Base-by-base conservation (phyloP, 2,888 invertebrate genomes). In the Xestia rhomboidea region DNA sequence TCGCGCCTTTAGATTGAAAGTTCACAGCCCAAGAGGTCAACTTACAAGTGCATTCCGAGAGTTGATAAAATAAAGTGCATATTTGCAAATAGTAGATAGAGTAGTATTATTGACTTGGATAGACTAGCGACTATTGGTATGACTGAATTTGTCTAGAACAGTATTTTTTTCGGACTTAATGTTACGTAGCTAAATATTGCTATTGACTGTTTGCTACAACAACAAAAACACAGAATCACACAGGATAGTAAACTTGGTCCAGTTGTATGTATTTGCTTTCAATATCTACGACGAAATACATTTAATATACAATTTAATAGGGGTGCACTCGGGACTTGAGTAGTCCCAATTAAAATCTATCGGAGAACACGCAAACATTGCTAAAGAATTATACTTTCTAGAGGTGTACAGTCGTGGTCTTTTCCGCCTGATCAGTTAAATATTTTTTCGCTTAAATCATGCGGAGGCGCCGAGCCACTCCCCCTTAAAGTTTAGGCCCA, bases 11-110 rank as follows among this genome's bases (percentile, higher is more conserved):
- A 73, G n/a, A n/a, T n/a, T n/a, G n/a, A n/a, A n/a, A n/a, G 60
- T 62, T 51, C 81, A 75, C 15, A n/a, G 30, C 49, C 15, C 54
- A 57, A 41, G 74, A 78, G 78, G 77, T 80, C 66, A 78, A 66
- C 41, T 21, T 57, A 8, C 57, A 73, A 80, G 73, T 78, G 73
- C 81, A 80, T 80, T 78, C 64, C 49, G 8, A 24, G 57, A 27
- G 11, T 60, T 78, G 74, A 78, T 74, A 74, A 63, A 69, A 24
- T 49, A 41, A 62, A 73, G 24, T 24, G 57, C 41, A 21, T 44
- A 74, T 15, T 57, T 66, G 8, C 54, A 63, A 62, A 15, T n/a
- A 41, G 8, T 15, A 24, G 11, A 4, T 38, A 41, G 4, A 51
- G 38, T 79, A 7, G 54, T 34, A 38, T 54, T 62, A 21, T 49